A percentile compares a stretch with the other conserved stretches of the same genome.
These are phyloP conservation scores for Ochotona curzoniae DNA, from an alignment of 2,113 vertebrate genomes.

Conservation along the genomic window DNA sequence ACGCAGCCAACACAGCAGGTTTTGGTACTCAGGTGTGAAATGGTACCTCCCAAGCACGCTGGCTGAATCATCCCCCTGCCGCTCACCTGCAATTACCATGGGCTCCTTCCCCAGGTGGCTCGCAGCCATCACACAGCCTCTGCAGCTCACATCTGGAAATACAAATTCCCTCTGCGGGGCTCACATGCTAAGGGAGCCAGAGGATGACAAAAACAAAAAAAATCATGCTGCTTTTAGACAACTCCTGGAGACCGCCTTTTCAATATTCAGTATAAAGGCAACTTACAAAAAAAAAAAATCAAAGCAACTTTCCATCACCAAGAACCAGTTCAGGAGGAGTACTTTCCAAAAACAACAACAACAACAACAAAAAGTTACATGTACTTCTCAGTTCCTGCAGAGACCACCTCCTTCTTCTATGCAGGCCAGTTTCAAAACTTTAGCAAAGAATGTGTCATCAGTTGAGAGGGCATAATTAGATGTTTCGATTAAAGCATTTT, in stretches of 20 bases:
- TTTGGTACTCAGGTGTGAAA: slow-evolving; percentile 77
- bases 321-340: neutral
- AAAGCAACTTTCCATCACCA: slow-evolving; percentile 38
- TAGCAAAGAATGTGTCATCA: slow-evolving; percentile 69
- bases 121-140: slow-evolving; percentile 34
- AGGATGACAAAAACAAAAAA: slow-evolving; percentile 64
- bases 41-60: slow-evolving; percentile 35
- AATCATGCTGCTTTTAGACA: slow-evolving; percentile 34
- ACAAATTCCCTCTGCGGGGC: slow-evolving; percentile 55
- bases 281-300: slow-evolving; percentile 12
- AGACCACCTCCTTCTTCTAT: slow-evolving; percentile 53
- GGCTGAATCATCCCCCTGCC: slow-evolving; percentile 64
- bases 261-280: slow-evolving; percentile 42
- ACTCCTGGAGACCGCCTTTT: slow-evolving; percentile 47
- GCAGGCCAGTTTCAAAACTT: slow-evolving; percentile 70
- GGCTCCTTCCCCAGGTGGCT: slow-evolving; percentile 64
- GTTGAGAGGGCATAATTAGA: slow-evolving; percentile 72
- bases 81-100: slow-evolving; percentile 73
- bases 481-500: slow-evolving; percentile 78
- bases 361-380: slow-evolving; percentile 55
- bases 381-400: slow-evolving; percentile 35
- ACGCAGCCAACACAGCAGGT: slow-evolving; percentile 59
- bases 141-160: slow-evolving; percentile 65
- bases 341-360: no score
- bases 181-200: slow-evolving; percentile 14